Evolutionary conservation across 2,888 invertebrate genomes (phyloP).

Genomic region (Minunthozetes semirufus): DNA sequence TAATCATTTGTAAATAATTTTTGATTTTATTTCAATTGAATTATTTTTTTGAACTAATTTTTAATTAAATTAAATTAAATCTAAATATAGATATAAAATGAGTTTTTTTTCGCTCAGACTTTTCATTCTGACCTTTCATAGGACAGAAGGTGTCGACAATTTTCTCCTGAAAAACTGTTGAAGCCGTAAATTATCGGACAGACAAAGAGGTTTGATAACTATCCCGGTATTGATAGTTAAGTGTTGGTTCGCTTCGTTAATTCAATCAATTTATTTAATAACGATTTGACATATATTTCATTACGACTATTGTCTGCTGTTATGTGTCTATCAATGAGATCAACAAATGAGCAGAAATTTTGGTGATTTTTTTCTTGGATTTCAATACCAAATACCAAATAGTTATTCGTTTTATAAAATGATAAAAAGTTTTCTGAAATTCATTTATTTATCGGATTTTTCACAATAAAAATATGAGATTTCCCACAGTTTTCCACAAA

Average conservation of each 20-base stretch:
- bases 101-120: no score
- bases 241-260: conserved; percentile 16
- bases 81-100: no score
- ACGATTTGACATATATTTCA: background rate
- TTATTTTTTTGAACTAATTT: no score
- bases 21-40: no score
- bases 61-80: no score
- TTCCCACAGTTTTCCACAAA: background rate
- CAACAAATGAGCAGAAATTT: background rate
- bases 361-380: background rate
- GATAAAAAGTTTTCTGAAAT: background rate
- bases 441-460: background rate
- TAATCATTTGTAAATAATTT: no score
- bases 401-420: background rate
- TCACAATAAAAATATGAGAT: background rate
- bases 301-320: background rate
- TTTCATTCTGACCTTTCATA: no score
- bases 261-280: conserved; percentile 16
- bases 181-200: background rate
- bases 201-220: no score
- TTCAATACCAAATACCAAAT: background rate
- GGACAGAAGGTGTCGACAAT: no score
- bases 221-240: background rate
- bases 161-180: background rate
- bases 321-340: background rate